phyloP scores from a whole-genome alignment of 1,140 invertebrate species.

The Vanessa tameamea region DNA sequence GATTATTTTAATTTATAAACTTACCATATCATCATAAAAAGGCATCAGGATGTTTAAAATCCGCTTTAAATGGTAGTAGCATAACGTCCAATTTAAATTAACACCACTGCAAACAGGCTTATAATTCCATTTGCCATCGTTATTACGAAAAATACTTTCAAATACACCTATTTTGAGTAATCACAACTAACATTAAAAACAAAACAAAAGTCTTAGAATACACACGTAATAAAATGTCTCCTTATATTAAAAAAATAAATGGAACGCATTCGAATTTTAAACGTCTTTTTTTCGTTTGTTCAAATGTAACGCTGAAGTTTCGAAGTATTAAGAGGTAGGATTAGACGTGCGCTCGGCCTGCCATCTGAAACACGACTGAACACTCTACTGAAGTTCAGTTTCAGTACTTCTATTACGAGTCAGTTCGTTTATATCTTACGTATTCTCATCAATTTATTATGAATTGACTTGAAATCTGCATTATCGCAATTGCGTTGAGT shows the following conservation, averaged over 20 bases:
- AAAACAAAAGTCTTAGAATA: constrained; percentile 29
- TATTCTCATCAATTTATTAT: not conserved
- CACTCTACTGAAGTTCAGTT: constrained; percentile 17
- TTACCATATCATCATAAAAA: constrained; percentile 75
- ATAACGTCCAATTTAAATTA: constrained; percentile 71
- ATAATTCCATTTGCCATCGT: constrained; percentile 44
- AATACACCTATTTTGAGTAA: constrained; percentile 64
- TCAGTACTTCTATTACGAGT: constrained; percentile 13
- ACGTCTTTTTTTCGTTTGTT: not conserved
- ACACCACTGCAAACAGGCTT: constrained; percentile 48
- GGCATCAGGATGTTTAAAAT: constrained; percentile 69
- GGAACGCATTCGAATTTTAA: constrained; percentile 16
- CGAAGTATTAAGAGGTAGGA: constrained; percentile 16
- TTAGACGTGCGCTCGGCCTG: constrained; percentile 27
- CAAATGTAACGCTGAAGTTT: constrained; percentile 37
- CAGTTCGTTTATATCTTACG: not conserved
- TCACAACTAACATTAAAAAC: constrained; percentile 46
- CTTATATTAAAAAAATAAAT: constrained; percentile 12
- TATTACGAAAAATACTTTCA: constrained; percentile 29
- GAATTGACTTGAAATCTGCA: not conserved
- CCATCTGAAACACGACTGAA: constrained; percentile 42
- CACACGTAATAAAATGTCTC: constrained; percentile 3
- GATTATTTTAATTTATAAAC: constrained; percentile 31
- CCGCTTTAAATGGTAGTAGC: constrained; percentile 61
- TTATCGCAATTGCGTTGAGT: too few relatives aligned